Evolutionary conservation across 2,113 vertebrate species (phyloP), one percentile per base, ranked within the genome.

Genomic region (Ifrita kowaldi): DNA sequence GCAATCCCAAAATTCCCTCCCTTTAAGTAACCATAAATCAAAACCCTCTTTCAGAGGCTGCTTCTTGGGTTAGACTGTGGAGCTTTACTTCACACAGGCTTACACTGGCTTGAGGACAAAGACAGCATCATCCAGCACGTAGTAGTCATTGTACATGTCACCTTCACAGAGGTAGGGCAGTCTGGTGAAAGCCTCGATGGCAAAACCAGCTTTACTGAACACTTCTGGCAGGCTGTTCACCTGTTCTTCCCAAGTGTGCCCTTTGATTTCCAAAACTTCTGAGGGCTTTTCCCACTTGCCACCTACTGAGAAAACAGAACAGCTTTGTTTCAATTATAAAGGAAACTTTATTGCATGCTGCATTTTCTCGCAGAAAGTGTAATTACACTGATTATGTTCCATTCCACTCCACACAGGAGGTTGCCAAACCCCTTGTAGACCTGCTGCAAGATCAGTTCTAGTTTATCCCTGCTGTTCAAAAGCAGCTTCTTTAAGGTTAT

Each of bases 91-190:
- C 86, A 20, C 17, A 18, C 53, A 64, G 5, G 62, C 73, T 97
- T 95, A 98, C 73, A 98, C 97, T 15, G 98, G 98, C 90, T 97
- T 99, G 33, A 99, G 98, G 46, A 99, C 98, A 53, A 99, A 99
- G 89, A 99, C 99, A 1, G 99, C 99, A 39, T 99, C 99, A 28
- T 99, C 99, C 64, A 99, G 98, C 42, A 99, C 98, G 5, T 99
- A 99, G 98, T 99, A 99, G 96, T 99, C 99, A 55, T 99, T 99
- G 53, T 99, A 99, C 98, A 99, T 99, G 96, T 99, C 99, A 11
- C 99, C 99, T 94, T 99, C 99, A 46, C 99, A 99, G 70, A 99
- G 98, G 97, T 99, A 99, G 1, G 99, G 99, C 97, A 99, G 94
- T 87, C 99, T 98, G 59, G 99, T 99, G 95, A 99, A 98, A 27